phyloP scores from a whole-genome alignment of 2,797 vertebrate species.

The Tokudaia tokunoshimensis region DNA sequence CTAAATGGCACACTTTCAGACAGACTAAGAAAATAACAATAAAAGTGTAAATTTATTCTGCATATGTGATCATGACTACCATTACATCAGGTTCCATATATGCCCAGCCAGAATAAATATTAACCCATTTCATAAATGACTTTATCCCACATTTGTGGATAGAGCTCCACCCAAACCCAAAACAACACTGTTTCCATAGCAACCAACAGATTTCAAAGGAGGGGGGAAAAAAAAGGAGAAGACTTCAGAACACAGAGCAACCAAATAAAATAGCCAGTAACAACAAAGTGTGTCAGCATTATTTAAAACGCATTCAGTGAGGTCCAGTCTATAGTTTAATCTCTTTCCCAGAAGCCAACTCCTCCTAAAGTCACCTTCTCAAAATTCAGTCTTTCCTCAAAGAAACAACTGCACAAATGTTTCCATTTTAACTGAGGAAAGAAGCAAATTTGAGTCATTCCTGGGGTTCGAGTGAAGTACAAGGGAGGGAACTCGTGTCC shows the following conservation, averaged over 20 bases:
- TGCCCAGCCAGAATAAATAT: constrained; percentile 82
- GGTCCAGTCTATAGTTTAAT: constrained; percentile 66
- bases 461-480: constrained; percentile 47
- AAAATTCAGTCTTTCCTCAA: constrained; percentile 19
- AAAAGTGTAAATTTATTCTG: constrained; percentile 82
- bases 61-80: constrained; percentile 78
- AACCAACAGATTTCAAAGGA: constrained; percentile 78
- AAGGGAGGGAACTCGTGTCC: constrained; percentile 58
- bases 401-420: constrained; percentile 55
- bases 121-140: constrained; percentile 82
- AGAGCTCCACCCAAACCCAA: constrained; percentile 82
- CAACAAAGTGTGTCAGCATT: constrained; percentile 81
- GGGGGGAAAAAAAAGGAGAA: constrained; percentile 80
- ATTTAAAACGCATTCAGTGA: constrained; percentile 71
- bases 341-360: constrained; percentile 70
- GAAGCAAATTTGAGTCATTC: constrained; percentile 68
- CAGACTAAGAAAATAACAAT: constrained; percentile 81
- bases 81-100: constrained; percentile 78
- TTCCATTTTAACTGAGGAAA: constrained; percentile 72
- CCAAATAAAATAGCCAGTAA: constrained; percentile 85
- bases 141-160: constrained; percentile 79
- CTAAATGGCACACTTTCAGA: constrained; percentile 74
- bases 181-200: constrained; percentile 84
- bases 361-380: constrained; percentile 57
- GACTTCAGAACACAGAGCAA: constrained; percentile 83